Evolutionary conservation across 2,113 vertebrate species (phyloP), one percentile per base, ranked within the genome.

Genomic region (Connochaetes taurinus): DNA sequence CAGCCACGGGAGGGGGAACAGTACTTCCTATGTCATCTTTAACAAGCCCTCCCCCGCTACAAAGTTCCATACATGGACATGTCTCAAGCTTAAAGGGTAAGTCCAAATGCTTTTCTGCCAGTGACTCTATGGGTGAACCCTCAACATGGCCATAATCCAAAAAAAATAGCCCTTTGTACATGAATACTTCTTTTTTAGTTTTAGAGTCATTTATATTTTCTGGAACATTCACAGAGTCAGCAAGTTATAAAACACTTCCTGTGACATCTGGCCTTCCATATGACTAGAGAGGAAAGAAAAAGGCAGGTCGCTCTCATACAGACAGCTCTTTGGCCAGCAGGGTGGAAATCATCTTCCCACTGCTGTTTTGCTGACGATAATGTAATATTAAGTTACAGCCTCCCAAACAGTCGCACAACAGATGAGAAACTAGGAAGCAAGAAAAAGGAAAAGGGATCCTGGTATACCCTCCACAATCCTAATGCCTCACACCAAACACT

Each of bases 231-330:
- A 57, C 40, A 40, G 94, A 95, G 52, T 97, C 90, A 96, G 95
- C 95, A 97, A 87, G 57, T 83, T 92, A 74, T 95, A 90, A 97
- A 96, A 96, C 50, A 95, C 57, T 96, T 78, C 43, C 11, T 50
- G 52, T 96, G 87, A 91, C 94, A 94, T 57, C 15, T 78, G 60
- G 55, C 31, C 67, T 97, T 97, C 97, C 86, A 64, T 78, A 84
- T 87, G n/a, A 90, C 33, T 81, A 57, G 87, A 89, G 53, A 92
- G 8, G 5, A 90, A 62, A 91, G 53, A 81, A 94, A 83, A 96
- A 50, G 86, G 67, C 80, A 92, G 57, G 81, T 43, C 57, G 10
- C 17, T 85, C 29, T 94, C 87, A 83, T 12, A 52, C 17, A 94
- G 50, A 89, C 43, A 60, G 43, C 36, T 91, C n/a, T 94, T 95